These are phyloP conservation scores for Hydroisotoma schaefferi DNA, from an alignment of 2,888 invertebrate species.

Conservation along the genomic window DNA sequence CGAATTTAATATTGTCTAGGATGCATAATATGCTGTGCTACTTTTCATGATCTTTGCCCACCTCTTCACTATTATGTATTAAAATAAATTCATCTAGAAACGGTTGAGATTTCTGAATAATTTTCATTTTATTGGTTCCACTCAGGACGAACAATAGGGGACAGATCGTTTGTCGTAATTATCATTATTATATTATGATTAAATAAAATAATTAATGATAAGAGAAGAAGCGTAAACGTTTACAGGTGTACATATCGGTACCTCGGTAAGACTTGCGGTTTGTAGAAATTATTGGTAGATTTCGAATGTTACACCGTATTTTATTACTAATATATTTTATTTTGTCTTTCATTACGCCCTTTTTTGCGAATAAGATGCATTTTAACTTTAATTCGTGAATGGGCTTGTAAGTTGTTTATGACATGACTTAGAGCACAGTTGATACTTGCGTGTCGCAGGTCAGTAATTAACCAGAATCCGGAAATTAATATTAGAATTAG, in stretches of 20 bases:
- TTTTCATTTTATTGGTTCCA: conserved; percentile 7
- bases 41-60: too few species aligned
- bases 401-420: conserved; percentile 5
- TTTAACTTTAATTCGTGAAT: background rate
- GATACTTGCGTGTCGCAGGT: conserved; percentile 2
- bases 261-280: conserved; percentile 10
- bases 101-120: too few species aligned
- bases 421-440: conserved; percentile 3
- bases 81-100: too few species aligned
- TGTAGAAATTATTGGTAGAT: background rate
- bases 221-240: conserved; percentile 12
- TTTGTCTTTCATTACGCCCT: background rate
- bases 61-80: too few species aligned
- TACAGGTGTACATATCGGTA: conserved; percentile 14
- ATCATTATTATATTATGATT: background rate
- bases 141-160: background rate
- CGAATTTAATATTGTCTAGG: too few species aligned
- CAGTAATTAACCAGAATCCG: background rate
- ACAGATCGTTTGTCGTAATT: too few species aligned
- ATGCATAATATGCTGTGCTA: too few species aligned
- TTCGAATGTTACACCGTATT: conserved; percentile 6
- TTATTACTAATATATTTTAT: conserved; percentile 1
- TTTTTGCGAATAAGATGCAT: background rate
- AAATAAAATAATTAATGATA: conserved; percentile 10
- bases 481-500: too few species aligned